A percentile compares a stretch with the other conserved stretches of the same genome.
Conservation (phyloP, 2,888 invertebrate genomes). For the Lasioglossum marginatum region DNA sequence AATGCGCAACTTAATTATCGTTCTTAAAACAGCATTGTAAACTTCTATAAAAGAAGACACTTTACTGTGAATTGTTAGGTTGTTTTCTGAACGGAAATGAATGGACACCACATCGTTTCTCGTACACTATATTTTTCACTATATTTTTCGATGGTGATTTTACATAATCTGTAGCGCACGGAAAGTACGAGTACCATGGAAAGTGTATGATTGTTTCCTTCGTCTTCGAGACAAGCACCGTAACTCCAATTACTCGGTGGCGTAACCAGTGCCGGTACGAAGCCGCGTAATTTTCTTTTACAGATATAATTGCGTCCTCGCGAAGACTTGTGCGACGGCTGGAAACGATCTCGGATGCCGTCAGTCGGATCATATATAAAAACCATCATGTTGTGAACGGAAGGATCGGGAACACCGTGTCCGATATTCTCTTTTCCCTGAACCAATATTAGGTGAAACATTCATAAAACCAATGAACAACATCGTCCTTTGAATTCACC, state of each 20-base stretch:
- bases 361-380: not conserved
- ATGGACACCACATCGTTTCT: not conserved
- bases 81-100: not conserved
- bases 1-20: not conserved
- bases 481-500: not conserved
- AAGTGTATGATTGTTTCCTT: constrained; percentile 50
- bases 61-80: not conserved
- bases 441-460: not conserved
- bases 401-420: not conserved
- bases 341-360: constrained; percentile 13
- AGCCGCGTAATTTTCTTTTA: constrained; percentile 62
- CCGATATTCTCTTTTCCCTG: not conserved
- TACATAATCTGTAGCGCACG: not conserved
- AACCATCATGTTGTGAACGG: not conserved
- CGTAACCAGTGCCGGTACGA: constrained; percentile 71
- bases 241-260: constrained; percentile 73
- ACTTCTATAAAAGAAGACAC: not conserved
- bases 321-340: not conserved
- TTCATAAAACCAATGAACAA: not conserved
- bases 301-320: constrained; percentile 65
- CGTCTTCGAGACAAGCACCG: constrained; percentile 60
- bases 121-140: no score
- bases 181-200: constrained; percentile 47
- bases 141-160: not conserved
- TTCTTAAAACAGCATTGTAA: not conserved